These are phyloP conservation scores for Coluber constrictor DNA, from an alignment of 2,797 vertebrate genomes.

Conservation along the genomic window DNA sequence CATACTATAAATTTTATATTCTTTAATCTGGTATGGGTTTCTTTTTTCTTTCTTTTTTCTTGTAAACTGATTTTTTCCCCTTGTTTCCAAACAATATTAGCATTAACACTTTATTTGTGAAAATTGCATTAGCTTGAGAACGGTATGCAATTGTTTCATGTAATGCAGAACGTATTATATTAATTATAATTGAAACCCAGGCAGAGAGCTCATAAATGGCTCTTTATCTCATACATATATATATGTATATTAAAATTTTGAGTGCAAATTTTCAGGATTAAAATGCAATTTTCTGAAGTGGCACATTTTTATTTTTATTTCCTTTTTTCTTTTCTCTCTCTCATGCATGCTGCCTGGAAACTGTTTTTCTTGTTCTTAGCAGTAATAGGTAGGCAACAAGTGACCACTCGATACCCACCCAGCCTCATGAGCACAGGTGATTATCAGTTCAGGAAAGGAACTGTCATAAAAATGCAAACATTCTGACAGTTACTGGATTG, in stretches of 20 bases:
- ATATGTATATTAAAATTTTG: slow-evolving; percentile 42
- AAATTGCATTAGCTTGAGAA: slow-evolving; percentile 51
- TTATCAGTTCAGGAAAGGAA: slow-evolving; percentile 76
- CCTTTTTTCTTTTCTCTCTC: slow-evolving; percentile 78
- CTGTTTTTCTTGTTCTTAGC: slow-evolving; percentile 90
- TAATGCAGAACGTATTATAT: slow-evolving; percentile 55
- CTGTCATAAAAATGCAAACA: slow-evolving; percentile 24
- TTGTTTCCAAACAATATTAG: slow-evolving; percentile 48
- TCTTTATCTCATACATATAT: slow-evolving; percentile 53
- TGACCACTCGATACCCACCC: slow-evolving; percentile 89
- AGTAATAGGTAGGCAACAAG: slow-evolving; percentile 95
- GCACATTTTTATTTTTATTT: slow-evolving; percentile 77
- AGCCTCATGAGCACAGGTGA: slow-evolving; percentile 97
- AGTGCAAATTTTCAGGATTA: slow-evolving; percentile 74
- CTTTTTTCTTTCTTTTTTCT: slow-evolving; percentile 43
- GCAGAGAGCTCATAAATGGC: slow-evolving; percentile 63
- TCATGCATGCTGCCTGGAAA: slow-evolving; percentile 92
- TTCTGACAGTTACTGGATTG: slow-evolving; percentile 28
- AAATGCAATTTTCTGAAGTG: slow-evolving; percentile 59
- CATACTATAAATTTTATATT: slow-evolving; percentile 11
- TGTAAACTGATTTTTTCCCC: slow-evolving; percentile 34
- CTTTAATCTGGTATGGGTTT: slow-evolving; percentile 39
- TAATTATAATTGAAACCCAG: slow-evolving; percentile 64
- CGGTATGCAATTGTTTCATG: slow-evolving; percentile 43
- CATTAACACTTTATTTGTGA: slow-evolving; percentile 55